Conservation (phyloP, 1,140 invertebrate genomes). For the Drosophila albomicans region DNA sequence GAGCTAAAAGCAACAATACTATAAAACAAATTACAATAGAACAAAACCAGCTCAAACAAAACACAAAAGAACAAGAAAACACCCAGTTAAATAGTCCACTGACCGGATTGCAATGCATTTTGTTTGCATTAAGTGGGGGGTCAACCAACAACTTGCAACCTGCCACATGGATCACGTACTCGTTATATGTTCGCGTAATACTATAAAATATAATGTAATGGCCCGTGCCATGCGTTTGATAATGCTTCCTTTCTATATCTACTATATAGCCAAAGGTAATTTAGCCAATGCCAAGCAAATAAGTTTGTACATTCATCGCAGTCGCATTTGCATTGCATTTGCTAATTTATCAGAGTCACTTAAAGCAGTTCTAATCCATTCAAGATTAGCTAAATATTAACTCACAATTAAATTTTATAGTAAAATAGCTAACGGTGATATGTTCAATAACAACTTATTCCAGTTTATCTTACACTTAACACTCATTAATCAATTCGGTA, state of each 20-base stretch:
- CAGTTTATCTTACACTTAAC: not conserved
- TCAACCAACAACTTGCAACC: not conserved
- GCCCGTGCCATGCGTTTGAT: constrained; percentile 39
- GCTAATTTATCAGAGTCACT: not conserved
- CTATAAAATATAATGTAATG: constrained; percentile 36
- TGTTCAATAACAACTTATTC: too few relatives aligned
- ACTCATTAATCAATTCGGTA: too few relatives aligned
- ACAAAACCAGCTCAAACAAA: constrained; percentile 8
- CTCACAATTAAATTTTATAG: not conserved
- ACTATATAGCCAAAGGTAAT: not conserved
- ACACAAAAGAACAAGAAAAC: constrained; percentile 27
- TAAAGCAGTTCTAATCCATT: not conserved
- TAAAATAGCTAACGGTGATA: not conserved
- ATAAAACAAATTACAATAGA: constrained; percentile 34
- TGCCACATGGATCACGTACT: constrained; percentile 40
- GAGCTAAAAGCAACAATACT: constrained; percentile 1
- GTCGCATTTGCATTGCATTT: not conserved
- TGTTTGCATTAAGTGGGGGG: constrained; percentile 25
- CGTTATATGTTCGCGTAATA: constrained; percentile 23
- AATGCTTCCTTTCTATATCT: constrained; percentile 8
- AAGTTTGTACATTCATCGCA: constrained; percentile 3
- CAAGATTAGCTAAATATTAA: not conserved
- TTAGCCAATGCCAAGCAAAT: constrained; percentile 17
- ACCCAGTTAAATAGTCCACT: constrained; percentile 43
- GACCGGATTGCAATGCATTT: constrained; percentile 52